Evolutionary conservation across 2,888 invertebrate genomes (phyloP), one percentile per base, ranked within the genome.

Genomic region (Andrena haemorrhoa): DNA sequence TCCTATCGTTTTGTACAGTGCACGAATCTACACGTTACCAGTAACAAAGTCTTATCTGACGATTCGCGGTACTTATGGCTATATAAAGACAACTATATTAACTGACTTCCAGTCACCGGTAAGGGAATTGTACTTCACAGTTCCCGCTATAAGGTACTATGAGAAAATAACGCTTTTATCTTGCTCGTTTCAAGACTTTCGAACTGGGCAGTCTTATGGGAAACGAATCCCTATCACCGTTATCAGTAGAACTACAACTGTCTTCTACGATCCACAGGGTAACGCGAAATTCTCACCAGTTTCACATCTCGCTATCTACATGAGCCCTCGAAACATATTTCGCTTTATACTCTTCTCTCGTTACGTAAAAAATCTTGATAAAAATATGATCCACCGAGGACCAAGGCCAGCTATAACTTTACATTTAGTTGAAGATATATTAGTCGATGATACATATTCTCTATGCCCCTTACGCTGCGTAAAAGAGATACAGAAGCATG

Each of bases 111-210:
- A n/a, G 23, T 71, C 26, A 71, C 20, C 31, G 49, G 56, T 79
- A 66, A 60, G 26, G 20, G 47, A 79, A 80, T 72, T 72, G 66
- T 63, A 80, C 53, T 71, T 68, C n/a, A 31, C 26, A 51, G 49
- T 53, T 80, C 16, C n/a, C 23, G 10, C 26, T 35, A 29, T 60
- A 23, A 51, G 35, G 41, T 56, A 56, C 20, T 20, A 31, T 20
- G 56, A 41, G 35, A n/a, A 49, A 74, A 26, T 31, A 41, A 73
- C 33, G 7, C 16, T 41, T 12, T 49, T 66, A 78, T 47, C 41
- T 53, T 33, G 47, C 33, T 29, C 26, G 0, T 8, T 7, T 26
- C 2, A 49, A 78, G 56, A 33, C 16, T 8, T 49, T 60, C 12
- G 12, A 70, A 79, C 29, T n/a, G 10, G 53, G 12, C 79, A 60